A percentile compares a stretch with the other conserved stretches of the same genome.
Conservation (phyloP, 2,888 invertebrate genomes). For the Parnassius glacialis region DNA sequence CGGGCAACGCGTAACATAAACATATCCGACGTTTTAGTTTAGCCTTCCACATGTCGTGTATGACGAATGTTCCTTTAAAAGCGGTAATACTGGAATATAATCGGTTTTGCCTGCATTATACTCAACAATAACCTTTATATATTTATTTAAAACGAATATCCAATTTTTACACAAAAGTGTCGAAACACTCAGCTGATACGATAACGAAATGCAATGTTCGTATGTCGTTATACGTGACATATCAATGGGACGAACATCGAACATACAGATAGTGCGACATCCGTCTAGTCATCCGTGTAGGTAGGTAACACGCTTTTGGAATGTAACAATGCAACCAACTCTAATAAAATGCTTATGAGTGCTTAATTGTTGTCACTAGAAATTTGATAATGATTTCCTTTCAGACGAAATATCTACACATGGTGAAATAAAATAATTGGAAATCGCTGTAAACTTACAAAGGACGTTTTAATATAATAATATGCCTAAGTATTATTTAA, state of each 20-base stretch:
- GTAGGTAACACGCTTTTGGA: conserved; percentile 29
- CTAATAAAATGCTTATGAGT: conserved; percentile 11
- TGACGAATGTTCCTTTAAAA: background rate
- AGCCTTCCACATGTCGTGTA: background rate
- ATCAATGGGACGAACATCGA: conserved; percentile 54
- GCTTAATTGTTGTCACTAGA: conserved; percentile 17
- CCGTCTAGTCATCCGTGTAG: conserved; percentile 42
- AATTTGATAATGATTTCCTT: conserved; percentile 13
- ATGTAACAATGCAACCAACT: conserved; percentile 21
- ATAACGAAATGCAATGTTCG: conserved; percentile 53
- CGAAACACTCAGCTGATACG: conserved; percentile 43
- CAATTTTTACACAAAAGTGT: conserved; percentile 33
- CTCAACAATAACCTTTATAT: background rate
- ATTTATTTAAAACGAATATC: conserved; percentile 8
- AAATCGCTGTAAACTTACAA: background rate
- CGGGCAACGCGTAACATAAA: conserved; percentile 35
- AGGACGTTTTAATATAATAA: too few species aligned
- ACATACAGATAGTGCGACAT: conserved; percentile 56
- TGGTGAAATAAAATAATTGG: background rate
- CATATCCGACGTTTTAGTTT: conserved; percentile 5
- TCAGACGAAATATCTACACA: conserved; percentile 1
- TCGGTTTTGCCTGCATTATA: too few species aligned
- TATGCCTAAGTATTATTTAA: too few species aligned
- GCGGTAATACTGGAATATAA: background rate
- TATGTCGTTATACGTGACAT: conserved; percentile 59